Conservation (phyloP, 2,888 invertebrate species). For the Phrixothrix hirtus region DNA sequence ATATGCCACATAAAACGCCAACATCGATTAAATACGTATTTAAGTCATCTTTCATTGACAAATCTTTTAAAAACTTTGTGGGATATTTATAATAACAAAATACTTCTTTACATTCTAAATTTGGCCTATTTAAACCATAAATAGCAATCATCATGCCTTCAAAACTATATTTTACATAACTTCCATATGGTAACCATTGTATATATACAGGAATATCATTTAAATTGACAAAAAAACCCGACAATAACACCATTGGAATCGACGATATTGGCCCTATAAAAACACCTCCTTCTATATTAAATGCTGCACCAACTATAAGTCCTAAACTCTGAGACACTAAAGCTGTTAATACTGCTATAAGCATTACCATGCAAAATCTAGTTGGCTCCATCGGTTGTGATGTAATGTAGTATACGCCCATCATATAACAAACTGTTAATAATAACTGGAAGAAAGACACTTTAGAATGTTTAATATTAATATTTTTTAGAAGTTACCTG, state of each 20-base stretch:
- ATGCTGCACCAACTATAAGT: conserved; percentile 88
- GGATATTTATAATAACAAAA: conserved; percentile 86
- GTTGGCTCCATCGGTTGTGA: conserved; percentile 89
- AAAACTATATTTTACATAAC: conserved; percentile 90
- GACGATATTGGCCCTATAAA: conserved; percentile 86
- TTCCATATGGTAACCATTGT: conserved; percentile 86
- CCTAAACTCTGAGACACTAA: conserved; percentile 92
- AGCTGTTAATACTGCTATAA: conserved; percentile 79
- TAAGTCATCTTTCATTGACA: conserved; percentile 75
- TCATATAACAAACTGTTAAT: conserved; percentile 82
- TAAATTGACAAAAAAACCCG: conserved; percentile 93
- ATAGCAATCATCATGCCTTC: conserved; percentile 90
- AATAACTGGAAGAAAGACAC: conserved; percentile 68
- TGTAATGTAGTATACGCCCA: conserved; percentile 94
- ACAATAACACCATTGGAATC: conserved; percentile 90
- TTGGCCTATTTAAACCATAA: conserved; percentile 84
- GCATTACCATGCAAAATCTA: conserved; percentile 79
- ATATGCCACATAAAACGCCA: conserved; percentile 77
- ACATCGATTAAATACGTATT: conserved; percentile 78
- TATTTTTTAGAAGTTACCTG: conserved; percentile 67
- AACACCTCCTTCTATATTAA: conserved; percentile 80
- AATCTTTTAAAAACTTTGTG: conserved; percentile 80
- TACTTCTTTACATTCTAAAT: conserved; percentile 77
- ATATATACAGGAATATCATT: conserved; percentile 88
- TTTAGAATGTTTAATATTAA: conserved; percentile 1